Conservation (phyloP, 2,888 invertebrate species). For the Epinotia demarniana region DNA sequence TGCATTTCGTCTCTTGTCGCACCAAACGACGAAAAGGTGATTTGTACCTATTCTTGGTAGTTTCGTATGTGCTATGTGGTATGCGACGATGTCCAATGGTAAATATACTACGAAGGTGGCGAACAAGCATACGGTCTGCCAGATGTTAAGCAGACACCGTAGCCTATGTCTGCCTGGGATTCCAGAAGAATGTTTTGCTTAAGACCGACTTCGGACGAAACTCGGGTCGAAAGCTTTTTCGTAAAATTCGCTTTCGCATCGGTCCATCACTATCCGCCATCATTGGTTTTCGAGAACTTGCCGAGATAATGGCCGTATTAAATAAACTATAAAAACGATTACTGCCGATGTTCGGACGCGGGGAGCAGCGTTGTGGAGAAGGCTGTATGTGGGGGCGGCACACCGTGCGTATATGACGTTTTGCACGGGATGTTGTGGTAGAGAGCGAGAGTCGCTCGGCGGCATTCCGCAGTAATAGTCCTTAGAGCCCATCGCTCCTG, state of each 20-base stretch:
- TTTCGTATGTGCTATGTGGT: no score
- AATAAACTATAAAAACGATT: conserved; percentile 71
- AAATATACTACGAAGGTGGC: no score
- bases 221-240: not conserved
- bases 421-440: conserved; percentile 48
- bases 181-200: not conserved
- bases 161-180: no score
- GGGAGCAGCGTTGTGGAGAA: not conserved
- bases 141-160: no score
- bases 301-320: conserved; percentile 58
- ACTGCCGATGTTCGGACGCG: conserved; percentile 48
- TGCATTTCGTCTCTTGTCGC: not conserved
- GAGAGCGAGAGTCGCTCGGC: conserved; percentile 78
- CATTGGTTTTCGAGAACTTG: conserved; percentile 49
- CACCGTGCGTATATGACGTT: not conserved
- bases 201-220: not conserved
- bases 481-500: conserved; percentile 64
- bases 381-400: not conserved
- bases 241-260: conserved; percentile 25
- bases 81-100: not conserved
- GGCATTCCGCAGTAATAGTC: conserved; percentile 79
- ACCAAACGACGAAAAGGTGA: not conserved
- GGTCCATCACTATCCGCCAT: conserved; percentile 25
- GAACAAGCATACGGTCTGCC: no score
- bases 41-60: not conserved